Percentiles rank a stretch among this genome's conserved stretches.
Conservation (phyloP, 2,113 vertebrate species). For the Dromaius novaehollandiae region DNA sequence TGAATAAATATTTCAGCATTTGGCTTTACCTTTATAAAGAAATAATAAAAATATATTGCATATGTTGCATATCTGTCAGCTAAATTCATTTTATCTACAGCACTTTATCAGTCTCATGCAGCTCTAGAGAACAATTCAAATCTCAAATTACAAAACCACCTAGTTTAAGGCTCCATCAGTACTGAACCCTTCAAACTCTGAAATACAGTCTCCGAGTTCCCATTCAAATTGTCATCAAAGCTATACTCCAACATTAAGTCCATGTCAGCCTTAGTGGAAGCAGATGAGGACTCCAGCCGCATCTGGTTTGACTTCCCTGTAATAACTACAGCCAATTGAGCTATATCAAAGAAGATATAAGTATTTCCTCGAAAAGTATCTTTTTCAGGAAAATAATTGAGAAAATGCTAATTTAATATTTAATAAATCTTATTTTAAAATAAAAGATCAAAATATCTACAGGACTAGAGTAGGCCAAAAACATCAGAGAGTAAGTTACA, state of each 20-base stretch:
- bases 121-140: slow-evolving; percentile 55
- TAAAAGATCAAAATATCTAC: background rate
- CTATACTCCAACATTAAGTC: slow-evolving; percentile 43
- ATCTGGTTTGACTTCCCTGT: slow-evolving; percentile 55
- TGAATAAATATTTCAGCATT: slow-evolving; percentile 48
- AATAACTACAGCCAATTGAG: slow-evolving; percentile 36
- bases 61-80: slow-evolving; percentile 41
- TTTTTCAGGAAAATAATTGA: slow-evolving; percentile 32
- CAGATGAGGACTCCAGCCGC: slow-evolving; percentile 42
- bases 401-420: slow-evolving; percentile 15
- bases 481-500: background rate
- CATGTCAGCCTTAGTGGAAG: slow-evolving; percentile 63
- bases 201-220: slow-evolving; percentile 57
- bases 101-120: slow-evolving; percentile 22
- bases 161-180: slow-evolving; percentile 29
- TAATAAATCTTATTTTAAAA: background rate
- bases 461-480: background rate
- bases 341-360: slow-evolving; percentile 33
- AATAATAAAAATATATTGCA: slow-evolving; percentile 56
- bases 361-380: slow-evolving; percentile 23
- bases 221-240: slow-evolving; percentile 69
- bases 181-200: slow-evolving; percentile 29
- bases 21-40: slow-evolving; percentile 37
- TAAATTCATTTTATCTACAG: slow-evolving; percentile 56
- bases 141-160: slow-evolving; percentile 63